Conservation (phyloP, 2,888 invertebrate species). For the Lasioglossum oenotherae region DNA sequence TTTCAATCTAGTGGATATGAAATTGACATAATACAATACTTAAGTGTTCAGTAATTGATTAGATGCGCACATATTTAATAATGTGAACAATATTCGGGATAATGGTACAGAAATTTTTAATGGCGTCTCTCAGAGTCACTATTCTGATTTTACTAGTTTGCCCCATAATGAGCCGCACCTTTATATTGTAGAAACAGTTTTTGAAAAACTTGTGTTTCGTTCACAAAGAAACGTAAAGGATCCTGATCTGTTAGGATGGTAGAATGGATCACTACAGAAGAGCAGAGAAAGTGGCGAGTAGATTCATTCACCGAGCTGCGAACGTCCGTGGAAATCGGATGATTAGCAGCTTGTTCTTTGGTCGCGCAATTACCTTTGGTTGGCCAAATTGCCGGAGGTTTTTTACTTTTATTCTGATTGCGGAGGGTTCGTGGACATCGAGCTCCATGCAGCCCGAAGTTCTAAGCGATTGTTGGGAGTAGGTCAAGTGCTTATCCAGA, state of each 20-base stretch:
- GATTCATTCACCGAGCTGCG: not conserved
- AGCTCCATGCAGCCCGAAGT: not conserved
- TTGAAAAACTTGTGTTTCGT: not conserved
- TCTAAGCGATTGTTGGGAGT: conserved; percentile 8
- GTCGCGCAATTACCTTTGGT: not conserved
- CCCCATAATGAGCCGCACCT: no score
- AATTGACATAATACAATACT: no score
- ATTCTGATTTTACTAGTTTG: no score
- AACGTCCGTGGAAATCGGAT: not conserved
- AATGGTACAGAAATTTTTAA: no score
- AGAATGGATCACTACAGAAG: not conserved
- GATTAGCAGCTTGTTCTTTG: not conserved
- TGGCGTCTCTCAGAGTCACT: no score
- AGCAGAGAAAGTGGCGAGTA: not conserved
- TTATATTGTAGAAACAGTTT: not conserved
- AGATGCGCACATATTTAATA: no score
- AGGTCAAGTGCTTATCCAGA: conserved; percentile 5
- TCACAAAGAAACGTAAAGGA: not conserved
- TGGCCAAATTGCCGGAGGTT: not conserved
- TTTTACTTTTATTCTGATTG: not conserved
- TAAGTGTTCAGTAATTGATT: no score
- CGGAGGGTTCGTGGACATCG: not conserved
- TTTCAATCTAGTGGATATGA: no score
- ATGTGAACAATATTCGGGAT: no score
- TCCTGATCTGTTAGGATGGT: not conserved